Conservation (phyloP, 2,888 invertebrate genomes). For the Nephrocerus scutellatus region DNA sequence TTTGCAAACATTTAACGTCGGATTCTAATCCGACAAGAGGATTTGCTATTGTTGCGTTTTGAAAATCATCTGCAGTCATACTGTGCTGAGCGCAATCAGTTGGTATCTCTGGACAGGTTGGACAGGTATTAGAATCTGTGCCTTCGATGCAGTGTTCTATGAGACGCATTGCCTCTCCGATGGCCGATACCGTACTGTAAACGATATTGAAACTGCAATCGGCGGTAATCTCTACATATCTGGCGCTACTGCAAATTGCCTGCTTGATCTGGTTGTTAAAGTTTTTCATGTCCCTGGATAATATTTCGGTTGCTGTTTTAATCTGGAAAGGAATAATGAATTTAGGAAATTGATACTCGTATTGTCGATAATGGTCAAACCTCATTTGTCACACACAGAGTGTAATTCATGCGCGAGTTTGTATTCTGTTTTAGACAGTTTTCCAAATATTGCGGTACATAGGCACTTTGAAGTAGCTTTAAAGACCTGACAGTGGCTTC, state of each 20-base stretch:
- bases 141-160: slow-evolving; percentile 23
- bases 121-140: slow-evolving; percentile 5
- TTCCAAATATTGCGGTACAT: slow-evolving; percentile 4
- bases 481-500: slow-evolving; percentile 18
- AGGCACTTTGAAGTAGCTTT: too few species aligned
- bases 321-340: slow-evolving; percentile 11
- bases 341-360: neutral
- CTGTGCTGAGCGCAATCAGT: too few species aligned
- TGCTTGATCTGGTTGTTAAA: slow-evolving; percentile 19
- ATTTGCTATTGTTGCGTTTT: too few species aligned
- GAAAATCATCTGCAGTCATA: too few species aligned
- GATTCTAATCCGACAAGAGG: too few species aligned
- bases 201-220: slow-evolving; percentile 19
- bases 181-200: slow-evolving; percentile 12
- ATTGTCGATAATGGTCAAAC: slow-evolving; percentile 6
- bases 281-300: slow-evolving; percentile 15
- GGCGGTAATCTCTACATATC: slow-evolving; percentile 19
- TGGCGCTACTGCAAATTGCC: slow-evolving; percentile 17
- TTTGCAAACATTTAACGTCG: too few species aligned
- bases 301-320: slow-evolving; percentile 9
- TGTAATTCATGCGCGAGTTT: slow-evolving; percentile 18
- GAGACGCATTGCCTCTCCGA: slow-evolving; percentile 19
- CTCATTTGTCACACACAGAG: slow-evolving; percentile 16
- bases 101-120: neutral
- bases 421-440: slow-evolving; percentile 18